A percentile compares a stretch with the other conserved stretches of the same genome.
Conservation (phyloP, 1,140 invertebrate species). For the Drosophila tsacasi region DNA sequence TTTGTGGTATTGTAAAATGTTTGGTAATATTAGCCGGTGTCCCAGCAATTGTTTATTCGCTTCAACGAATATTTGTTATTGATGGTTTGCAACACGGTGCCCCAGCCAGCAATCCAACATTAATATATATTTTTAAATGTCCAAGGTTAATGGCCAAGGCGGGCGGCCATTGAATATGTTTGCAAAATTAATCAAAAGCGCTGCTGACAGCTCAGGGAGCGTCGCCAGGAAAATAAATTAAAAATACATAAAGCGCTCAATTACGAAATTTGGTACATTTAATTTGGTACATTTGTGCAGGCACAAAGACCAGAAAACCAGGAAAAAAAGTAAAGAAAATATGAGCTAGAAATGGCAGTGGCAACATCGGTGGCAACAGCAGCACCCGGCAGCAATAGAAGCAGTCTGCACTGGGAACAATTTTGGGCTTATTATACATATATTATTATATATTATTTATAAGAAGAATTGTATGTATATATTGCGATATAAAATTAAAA, state of each 20-base stretch:
- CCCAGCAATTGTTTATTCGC: slow-evolving; percentile 12
- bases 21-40: background rate
- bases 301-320: slow-evolving; percentile 2
- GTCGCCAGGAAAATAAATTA: slow-evolving; percentile 63
- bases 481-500: background rate
- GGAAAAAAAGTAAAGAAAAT: slow-evolving; percentile 4
- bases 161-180: slow-evolving; percentile 39
- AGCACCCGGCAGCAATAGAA: slow-evolving; percentile 10
- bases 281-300: slow-evolving; percentile 39
- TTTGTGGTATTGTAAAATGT: too few relatives aligned
- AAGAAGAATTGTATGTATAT: background rate
- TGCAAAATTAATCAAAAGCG: slow-evolving; percentile 53
- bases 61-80: slow-evolving; percentile 30
- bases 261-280: slow-evolving; percentile 77
- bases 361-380: slow-evolving; percentile 10
- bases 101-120: background rate
- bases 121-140: slow-evolving; percentile 25
- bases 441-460: too few relatives aligned
- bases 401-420: slow-evolving; percentile 1
- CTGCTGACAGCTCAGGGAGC: slow-evolving; percentile 37
- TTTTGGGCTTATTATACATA: background rate
- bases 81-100: background rate
- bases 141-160: slow-evolving; percentile 17
- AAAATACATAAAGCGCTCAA: slow-evolving; percentile 76
- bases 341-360: slow-evolving; percentile 15